Evolutionary conservation across 2,888 invertebrate genomes (phyloP), one percentile per base, ranked within the genome.

Genomic region (Teinopalpus imperialis): DNA sequence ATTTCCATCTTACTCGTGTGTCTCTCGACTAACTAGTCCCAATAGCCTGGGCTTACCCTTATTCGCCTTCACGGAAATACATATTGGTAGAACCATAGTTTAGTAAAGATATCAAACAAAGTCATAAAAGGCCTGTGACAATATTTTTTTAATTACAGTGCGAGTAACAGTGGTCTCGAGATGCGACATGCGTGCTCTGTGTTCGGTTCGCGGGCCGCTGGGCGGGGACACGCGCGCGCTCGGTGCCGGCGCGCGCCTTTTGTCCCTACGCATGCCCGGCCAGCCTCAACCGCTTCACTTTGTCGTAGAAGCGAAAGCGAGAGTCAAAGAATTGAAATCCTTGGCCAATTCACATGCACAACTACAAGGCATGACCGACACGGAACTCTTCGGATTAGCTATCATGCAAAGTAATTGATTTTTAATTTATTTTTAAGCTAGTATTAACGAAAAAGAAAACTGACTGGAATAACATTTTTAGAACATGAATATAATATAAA

Each of bases 341-440:
- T 93, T 95, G 80, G 94, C 94, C 89, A 94, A 93, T 78, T 90
- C 92, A 53, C 94, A 95, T 86, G 93, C 95, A 66, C 93, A 93
- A 71, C 92, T 94, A 74, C 93, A 94, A 88, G 94, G 94, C 81
- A 93, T 96, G 91, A 91, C 92, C 83, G 95, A 96, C 85, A 93
- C 93, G 70, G 94, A 95, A 73, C 92, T 96, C 66, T 96, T 96
- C 89, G 96, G 96, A 71, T 89, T 97, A 76, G 95, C 96, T 66
- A 90, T 94, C 69, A 91, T 94, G 74, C 93, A 93, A 91, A 96
- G 96, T 96, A 80, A 92, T 82, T 66, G 23, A 10, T 30, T 42
- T 26, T 37, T 30, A 21, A 3, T 20, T 13, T 16, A 16, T 37
- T 16, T 14, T n/a, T 13, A n/a, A n/a, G n/a, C n/a, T n/a, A n/a